Evolutionary conservation across 2,888 invertebrate genomes (phyloP), one percentile per base, ranked within the genome.

Genomic region (Eutolmus rufibarbis): DNA sequence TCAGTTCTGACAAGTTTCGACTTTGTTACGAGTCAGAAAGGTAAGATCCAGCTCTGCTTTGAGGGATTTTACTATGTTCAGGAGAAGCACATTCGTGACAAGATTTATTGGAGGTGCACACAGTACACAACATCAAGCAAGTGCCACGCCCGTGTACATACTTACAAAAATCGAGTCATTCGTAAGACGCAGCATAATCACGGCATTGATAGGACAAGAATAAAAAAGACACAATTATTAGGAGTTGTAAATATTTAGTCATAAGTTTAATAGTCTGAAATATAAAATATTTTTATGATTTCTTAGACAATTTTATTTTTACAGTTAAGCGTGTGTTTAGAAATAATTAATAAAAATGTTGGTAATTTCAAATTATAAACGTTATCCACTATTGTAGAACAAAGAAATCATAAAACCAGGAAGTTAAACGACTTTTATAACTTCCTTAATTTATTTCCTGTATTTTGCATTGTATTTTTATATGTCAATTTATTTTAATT

Each of bases 71-170:
- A 91, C 88, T 93, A 91, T 87, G 91, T 92, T 1, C 90, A 90
- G 14, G 93, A 93, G 86, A 93, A 92, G 89, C 89, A 89, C 23
- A 90, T 92, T 19, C 91, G 91, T 0, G 89, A 89, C 34, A 93
- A 93, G 89, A 90, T 91, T 9, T 93, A 93, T 89, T 93, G 93
- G 93, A 91, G 93, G 43, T 93, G 93, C 89, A 91, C 91, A 1
- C 91, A 92, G 87, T 93, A 93, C 82, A 93, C 93, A 8, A 92
- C 93, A 4, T 87, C 89, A 0, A 85, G 89, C 12, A 91, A 90
- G 86, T 93, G 93, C 86, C 92, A 91, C 74, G 92, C 91, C 5
- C 90, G 93, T 23, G 89, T 92, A 2, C 93, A 93, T 88, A 92
- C 92, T 0, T 88, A 90, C 0, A 88, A 90, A 4, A 90, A 90